Evolutionary conservation across 92 coral and sea anemone genomes (phyloP).

Genomic region (Phenganax stokvisi): DNA sequence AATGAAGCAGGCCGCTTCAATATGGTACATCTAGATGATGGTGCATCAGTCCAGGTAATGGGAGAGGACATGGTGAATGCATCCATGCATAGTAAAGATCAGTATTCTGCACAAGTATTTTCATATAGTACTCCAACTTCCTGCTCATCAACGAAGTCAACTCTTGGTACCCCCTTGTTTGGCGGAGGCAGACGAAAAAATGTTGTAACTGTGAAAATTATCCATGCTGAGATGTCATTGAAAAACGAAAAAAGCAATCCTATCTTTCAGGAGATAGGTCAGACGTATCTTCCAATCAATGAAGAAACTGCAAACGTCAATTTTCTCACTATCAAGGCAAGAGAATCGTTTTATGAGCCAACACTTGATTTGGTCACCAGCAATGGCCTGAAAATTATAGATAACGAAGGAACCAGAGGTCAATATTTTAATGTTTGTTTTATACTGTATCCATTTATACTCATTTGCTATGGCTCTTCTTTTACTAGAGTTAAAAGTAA

Average conservation of each 20-base stretch:
- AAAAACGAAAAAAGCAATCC: constrained; percentile 50
- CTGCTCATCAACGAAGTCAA: background rate
- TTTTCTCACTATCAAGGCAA: constrained; percentile 43
- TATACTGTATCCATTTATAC: background rate
- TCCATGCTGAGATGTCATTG: constrained; percentile 52
- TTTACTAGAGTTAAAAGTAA: too few relatives aligned
- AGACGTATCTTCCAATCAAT: constrained; percentile 46
- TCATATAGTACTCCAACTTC: constrained; percentile 39
- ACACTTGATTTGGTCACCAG: constrained; percentile 47
- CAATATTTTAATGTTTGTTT: background rate
- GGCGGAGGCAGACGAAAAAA: constrained; percentile 44
- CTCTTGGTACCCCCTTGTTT: constrained; percentile 19
- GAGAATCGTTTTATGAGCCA: constrained; percentile 51
- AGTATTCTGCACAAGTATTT: constrained; percentile 42
- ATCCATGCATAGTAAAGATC: constrained; percentile 31
- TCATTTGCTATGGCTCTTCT: background rate
- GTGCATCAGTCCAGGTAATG: constrained; percentile 51
- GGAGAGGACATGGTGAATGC: constrained; percentile 44
- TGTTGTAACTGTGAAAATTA: constrained; percentile 44
- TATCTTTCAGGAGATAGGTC: constrained; percentile 50
- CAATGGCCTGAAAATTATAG: constrained; percentile 50
- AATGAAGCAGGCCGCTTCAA: constrained; percentile 51
- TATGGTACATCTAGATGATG: constrained; percentile 47
- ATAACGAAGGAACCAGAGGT: constrained; percentile 54
- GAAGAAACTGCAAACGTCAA: constrained; percentile 53